phyloP scores from a whole-genome alignment of 2,797 vertebrate species.

The Adrianichthys oophorus region DNA sequence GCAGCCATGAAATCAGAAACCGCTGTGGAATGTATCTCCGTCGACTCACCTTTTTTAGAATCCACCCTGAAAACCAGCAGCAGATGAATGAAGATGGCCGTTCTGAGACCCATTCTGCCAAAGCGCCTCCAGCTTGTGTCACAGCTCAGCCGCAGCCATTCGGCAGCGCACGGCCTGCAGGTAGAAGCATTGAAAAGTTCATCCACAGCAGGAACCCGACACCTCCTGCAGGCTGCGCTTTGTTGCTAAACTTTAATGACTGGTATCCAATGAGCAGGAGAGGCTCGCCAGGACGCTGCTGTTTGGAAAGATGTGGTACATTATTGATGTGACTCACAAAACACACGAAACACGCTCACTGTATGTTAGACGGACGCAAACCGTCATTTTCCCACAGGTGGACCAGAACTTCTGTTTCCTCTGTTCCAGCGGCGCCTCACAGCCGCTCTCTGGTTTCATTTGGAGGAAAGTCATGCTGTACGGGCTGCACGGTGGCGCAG shows the following conservation, averaged over 20 bases:
- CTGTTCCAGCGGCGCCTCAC: too few relatives aligned
- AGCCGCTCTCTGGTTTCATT: too few relatives aligned
- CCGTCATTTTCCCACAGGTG: too few relatives aligned
- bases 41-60: constrained; percentile 86
- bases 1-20: constrained; percentile 39
- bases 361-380: too few relatives aligned
- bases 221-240: constrained; percentile 61
- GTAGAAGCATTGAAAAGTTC: constrained; percentile 90
- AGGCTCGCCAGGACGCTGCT: constrained; percentile 79
- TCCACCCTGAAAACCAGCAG: constrained; percentile 75
- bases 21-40: constrained; percentile 45
- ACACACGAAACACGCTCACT: constrained; percentile 15
- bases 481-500: too few relatives aligned
- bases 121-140: constrained; percentile 65
- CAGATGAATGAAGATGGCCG: constrained; percentile 70
- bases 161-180: constrained; percentile 61
- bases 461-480: too few relatives aligned
- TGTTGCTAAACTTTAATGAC: constrained; percentile 89
- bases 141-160: constrained; percentile 52
- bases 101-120: constrained; percentile 65
- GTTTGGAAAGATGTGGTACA: constrained; percentile 77
- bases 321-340: constrained; percentile 73
- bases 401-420: too few relatives aligned
- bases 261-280: constrained; percentile 85
- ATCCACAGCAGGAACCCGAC: constrained; percentile 85